Evolutionary conservation across 2,797 vertebrate genomes (phyloP).

Genomic region (Tolypeutes matacus): DNA sequence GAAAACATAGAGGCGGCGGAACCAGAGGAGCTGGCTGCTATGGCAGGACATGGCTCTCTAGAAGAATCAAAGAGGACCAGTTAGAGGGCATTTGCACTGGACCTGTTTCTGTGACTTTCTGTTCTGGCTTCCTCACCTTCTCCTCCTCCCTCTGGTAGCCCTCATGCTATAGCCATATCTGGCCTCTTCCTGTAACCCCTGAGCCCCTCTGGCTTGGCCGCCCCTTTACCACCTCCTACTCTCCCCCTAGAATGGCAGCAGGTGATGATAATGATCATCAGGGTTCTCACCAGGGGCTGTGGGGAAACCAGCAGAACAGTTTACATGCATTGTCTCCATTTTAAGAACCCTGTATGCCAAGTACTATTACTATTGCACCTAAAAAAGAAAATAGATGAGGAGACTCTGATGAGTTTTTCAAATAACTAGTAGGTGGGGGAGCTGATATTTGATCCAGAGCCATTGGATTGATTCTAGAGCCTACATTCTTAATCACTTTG

Average conservation of each 20-base stretch:
- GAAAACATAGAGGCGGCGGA: slow-evolving; percentile 92
- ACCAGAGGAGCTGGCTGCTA: slow-evolving; percentile 95
- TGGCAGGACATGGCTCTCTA: slow-evolving; percentile 96
- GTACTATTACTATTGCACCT: background rate
- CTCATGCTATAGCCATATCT: rapidly evolving
- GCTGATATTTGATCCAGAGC: background rate
- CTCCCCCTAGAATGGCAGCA: too few relatives aligned
- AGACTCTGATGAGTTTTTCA: background rate
- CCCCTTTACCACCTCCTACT: too few relatives aligned
- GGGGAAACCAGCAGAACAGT: background rate
- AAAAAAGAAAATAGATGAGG: background rate
- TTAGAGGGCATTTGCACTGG: background rate
- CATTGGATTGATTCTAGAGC: background rate
- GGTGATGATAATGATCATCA: rapidly evolving
- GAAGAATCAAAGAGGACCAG: slow-evolving; percentile 36
- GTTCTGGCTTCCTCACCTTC: background rate
- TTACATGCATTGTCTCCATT: background rate
- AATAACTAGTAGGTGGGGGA: background rate
- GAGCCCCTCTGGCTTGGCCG: background rate
- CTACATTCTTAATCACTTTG: background rate
- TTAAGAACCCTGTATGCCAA: background rate
- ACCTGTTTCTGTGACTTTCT: background rate
- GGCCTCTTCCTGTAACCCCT: background rate
- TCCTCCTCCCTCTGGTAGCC: background rate
- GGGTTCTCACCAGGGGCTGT: background rate